phyloP scores from a whole-genome alignment of 2,113 vertebrate species.

The Malurus cyaneus region DNA sequence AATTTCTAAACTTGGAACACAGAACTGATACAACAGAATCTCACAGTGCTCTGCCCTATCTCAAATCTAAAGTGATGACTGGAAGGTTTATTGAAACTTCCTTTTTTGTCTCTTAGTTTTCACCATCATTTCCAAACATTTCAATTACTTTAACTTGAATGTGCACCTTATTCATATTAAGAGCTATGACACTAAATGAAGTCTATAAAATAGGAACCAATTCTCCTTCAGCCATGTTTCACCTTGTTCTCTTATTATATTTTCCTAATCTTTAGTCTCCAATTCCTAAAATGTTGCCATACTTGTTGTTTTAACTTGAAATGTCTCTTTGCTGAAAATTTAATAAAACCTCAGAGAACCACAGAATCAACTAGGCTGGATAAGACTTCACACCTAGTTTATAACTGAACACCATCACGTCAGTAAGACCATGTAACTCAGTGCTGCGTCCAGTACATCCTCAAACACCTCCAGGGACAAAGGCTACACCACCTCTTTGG shows the following conservation, averaged over 20 bases:
- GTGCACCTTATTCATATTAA: background rate
- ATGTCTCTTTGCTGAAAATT: background rate
- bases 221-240: background rate
- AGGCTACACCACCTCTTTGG: too few relatives aligned
- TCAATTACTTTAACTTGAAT: background rate
- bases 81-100: background rate
- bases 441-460: too few relatives aligned
- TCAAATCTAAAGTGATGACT: background rate
- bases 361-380: background rate
- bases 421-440: too few relatives aligned
- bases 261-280: background rate
- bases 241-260: background rate
- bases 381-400: background rate
- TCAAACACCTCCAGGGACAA: background rate
- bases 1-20: background rate
- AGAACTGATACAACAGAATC: background rate
- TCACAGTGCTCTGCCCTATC: rapidly evolving
- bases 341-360: background rate
- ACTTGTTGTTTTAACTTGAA: background rate
- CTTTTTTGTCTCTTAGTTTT: background rate
- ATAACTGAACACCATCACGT: background rate
- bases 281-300: background rate
- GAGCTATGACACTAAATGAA: background rate
- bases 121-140: background rate
- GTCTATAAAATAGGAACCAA: background rate